Evolutionary conservation across 2,888 invertebrate species (phyloP), one percentile per base, ranked within the genome.

Genomic region (Atethmia centrago): DNA sequence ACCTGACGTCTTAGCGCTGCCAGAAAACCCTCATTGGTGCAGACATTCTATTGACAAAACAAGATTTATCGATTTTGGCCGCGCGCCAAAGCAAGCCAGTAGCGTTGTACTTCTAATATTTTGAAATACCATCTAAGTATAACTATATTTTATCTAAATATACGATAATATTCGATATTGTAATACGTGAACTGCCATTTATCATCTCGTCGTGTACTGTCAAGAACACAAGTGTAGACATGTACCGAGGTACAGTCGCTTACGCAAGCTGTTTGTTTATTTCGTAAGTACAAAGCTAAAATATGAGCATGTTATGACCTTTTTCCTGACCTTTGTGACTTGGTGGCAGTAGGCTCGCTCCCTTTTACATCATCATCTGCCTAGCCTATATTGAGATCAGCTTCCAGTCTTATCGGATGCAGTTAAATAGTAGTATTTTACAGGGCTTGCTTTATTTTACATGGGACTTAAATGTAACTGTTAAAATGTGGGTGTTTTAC

Each of bases 161-260:
- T 28, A 63, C 12, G 49, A 62, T 51, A 64, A 12, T 71, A 62
- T 71, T 59, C 40, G 63, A 77, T 74, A 80, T 40, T 66, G n/a
- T 66, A 79, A 62, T 79, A 66, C 56, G 56, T n/a, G 74, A 51
- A 62, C 80, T 51, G 47, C 12, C 62, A 78, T 78, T 78, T 56
- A 78, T 78, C 80, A 74, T 79, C 0, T 19, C n/a, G 66, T 47
- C 77, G 66, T 80, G 80, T 78, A 80, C 80, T 66, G 74, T 79
- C 79, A 56, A 51, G 25, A 21, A 40, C 40, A 74, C 51, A 74
- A 80, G 61, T 65, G 74, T 58, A 66, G 74, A 78, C 80, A 42
- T 53, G 77, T 51, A 72, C 53, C 16, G 28, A 21, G 36, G 58
- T 55, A 73, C 74, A 31, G 55, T 16, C 65, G 74, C 36, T 78